Conservation (phyloP, 2,113 vertebrate species). For the Pantherophis guttatus region DNA sequence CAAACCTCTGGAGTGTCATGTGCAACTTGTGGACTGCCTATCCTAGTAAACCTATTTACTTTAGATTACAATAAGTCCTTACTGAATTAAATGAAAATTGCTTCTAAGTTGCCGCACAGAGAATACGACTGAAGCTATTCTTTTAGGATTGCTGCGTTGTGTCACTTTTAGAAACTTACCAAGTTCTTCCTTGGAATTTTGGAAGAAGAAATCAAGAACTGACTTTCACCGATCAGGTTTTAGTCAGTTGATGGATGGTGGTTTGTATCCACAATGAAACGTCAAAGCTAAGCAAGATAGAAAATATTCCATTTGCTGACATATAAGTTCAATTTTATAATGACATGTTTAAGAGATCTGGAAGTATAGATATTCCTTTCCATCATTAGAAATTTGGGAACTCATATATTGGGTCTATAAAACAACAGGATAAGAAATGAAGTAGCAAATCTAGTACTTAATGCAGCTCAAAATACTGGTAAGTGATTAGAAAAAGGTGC, state of each 20-base stretch:
- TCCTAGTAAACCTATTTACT: not conserved
- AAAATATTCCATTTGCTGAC: constrained; percentile 10
- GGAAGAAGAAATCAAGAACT: not conserved
- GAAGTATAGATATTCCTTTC: not conserved
- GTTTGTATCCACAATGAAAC: not conserved
- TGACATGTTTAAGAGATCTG: not conserved
- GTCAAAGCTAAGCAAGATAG: not conserved
- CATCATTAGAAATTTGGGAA: not conserved
- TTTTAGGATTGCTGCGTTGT: not conserved
- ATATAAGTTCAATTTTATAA: not conserved
- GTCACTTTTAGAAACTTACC: not conserved
- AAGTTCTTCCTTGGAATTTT: not conserved
- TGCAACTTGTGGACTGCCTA: not conserved
- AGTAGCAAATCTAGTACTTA: not conserved
- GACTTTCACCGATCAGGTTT: not conserved
- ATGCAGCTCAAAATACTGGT: not conserved
- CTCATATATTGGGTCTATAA: not conserved
- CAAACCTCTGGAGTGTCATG: not conserved
- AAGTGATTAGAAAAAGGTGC: constrained; percentile 6
- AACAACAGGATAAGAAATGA: not conserved
- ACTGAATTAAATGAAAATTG: not conserved
- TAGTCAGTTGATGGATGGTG: not conserved
- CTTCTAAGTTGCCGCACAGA: not conserved
- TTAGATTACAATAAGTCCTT: not conserved
- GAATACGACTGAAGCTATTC: not conserved